A percentile compares a stretch with the other conserved stretches of the same genome.
Evolutionary conservation across 2,113 vertebrate species (phyloP).

Genomic region (Sturnira hondurensis): DNA sequence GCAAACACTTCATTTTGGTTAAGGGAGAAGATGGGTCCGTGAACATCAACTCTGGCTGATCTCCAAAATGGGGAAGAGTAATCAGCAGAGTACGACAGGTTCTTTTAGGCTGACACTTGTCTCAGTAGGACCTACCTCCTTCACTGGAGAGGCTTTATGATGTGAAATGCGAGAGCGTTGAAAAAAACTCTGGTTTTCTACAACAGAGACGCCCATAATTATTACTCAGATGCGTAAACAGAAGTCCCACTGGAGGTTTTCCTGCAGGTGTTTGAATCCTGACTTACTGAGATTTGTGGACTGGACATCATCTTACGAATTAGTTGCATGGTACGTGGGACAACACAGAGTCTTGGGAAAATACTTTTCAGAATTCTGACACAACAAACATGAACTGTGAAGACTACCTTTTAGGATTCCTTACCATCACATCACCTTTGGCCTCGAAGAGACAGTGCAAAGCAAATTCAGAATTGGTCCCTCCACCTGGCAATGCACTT

Average conservation of each 20-base stretch:
- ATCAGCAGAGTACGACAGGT: background rate
- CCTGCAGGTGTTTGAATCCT: background rate
- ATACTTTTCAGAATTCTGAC: background rate
- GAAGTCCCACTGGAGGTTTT: background rate
- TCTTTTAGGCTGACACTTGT: background rate
- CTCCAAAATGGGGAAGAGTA: background rate
- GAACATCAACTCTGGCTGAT: background rate
- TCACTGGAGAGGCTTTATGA: background rate
- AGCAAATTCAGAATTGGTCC: constrained; percentile 90
- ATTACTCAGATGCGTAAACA: background rate
- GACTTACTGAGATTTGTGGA: background rate
- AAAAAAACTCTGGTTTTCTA: background rate
- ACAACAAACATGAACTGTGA: background rate
- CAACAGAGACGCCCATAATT: background rate
- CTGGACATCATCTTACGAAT: background rate
- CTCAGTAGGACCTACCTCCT: background rate
- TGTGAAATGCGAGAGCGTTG: background rate
- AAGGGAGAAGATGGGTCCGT: background rate
- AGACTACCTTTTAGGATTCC: background rate
- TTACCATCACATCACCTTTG: constrained; percentile 90
- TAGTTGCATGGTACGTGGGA: background rate
- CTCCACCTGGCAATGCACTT: constrained; percentile 89
- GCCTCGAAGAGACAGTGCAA: constrained; percentile 91
- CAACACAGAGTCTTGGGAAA: background rate
- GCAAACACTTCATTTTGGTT: background rate